phyloP scores from a whole-genome alignment of 2,797 vertebrate species.

The Benthosema pterotum region DNA sequence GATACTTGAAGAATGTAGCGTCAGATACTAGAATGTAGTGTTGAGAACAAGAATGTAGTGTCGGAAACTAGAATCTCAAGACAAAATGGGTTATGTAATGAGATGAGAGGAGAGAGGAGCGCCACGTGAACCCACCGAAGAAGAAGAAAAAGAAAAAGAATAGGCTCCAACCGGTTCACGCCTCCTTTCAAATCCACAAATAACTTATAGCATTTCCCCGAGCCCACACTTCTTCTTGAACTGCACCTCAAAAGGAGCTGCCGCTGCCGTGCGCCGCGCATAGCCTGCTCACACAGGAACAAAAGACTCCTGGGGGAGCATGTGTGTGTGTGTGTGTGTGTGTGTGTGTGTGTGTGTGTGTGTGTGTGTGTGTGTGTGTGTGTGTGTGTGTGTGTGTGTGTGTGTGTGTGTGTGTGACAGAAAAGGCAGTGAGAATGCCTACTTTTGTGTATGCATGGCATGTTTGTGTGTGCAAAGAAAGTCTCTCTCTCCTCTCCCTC shows the following conservation, averaged over 20 bases:
- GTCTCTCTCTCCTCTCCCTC: too few relatives aligned
- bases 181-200: conserved; percentile 76
- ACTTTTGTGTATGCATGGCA: too few relatives aligned
- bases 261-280: background rate
- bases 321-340: too few relatives aligned
- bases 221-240: conserved; percentile 71
- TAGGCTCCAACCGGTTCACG: conserved; percentile 56
- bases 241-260: conserved; percentile 37
- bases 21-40: too few relatives aligned
- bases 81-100: conserved; percentile 73
- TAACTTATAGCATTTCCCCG: conserved; percentile 71
- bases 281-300: conserved; percentile 43
- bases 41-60: too few relatives aligned
- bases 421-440: background rate
- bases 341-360: too few relatives aligned
- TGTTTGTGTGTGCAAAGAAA: too few relatives aligned
- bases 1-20: too few relatives aligned
- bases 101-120: conserved; percentile 52
- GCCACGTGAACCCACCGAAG: conserved; percentile 49
- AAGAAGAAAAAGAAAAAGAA: too few relatives aligned
- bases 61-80: too few relatives aligned
- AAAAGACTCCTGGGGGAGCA: conserved; percentile 8
- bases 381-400: too few relatives aligned
- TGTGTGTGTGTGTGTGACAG: conserved; percentile 9
- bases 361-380: too few relatives aligned